Base-by-base conservation (phyloP, 23 tunicate genomes). In the Trididemnum miniatum region DNA sequence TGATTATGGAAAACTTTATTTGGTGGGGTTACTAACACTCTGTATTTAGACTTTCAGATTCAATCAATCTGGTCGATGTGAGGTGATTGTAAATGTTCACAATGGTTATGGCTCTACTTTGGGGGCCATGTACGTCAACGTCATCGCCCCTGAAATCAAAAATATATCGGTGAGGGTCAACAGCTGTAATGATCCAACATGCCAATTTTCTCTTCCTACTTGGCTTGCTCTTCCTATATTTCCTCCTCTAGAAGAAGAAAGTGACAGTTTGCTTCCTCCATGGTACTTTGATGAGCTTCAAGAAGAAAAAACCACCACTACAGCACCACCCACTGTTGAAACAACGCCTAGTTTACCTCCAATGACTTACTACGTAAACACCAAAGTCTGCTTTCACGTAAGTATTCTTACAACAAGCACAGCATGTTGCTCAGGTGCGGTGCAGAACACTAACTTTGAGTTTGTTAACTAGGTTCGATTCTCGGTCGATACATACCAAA, bases 311-410 rank as follows among this genome's bases (percentile, higher is more conserved):
- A 77, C 67, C 37, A 4, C 67, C 1, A 52, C 67, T 28, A 35
- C 66, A 38, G 60, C 79, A 18, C 25, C 82, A 20, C 22, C 66
- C 26, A 27, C 67, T 29, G 9, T 67, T 52, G 18, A 20, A 22
- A 57, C 67, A 12, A 30, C 82, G 12, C 36, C 82, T 4, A 77
- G 12, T 5, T 31, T 77, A 7, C 82, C 82, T 1, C 39, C 36
- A 15, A 36, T 50, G 12, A 77, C 67, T 9, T 77, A 51, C 25
- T 9, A 25, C 7, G 66, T 51, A 5, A 54, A 54, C 67, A 51
- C 82, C 1, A 82, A 82, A 82, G 79, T 82, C 33, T 82, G 86
- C 71, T 82, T 82, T 50, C 86, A 40, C 26, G 84, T 80, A 39
- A 82, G 86, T 44, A 3, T 51, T n/a, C n/a, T n/a, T n/a, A n/a